A percentile compares a stretch with the other conserved stretches of the same genome.
Conservation (phyloP, 2,797 vertebrate genomes). For the Scomberomorus guttatus region DNA sequence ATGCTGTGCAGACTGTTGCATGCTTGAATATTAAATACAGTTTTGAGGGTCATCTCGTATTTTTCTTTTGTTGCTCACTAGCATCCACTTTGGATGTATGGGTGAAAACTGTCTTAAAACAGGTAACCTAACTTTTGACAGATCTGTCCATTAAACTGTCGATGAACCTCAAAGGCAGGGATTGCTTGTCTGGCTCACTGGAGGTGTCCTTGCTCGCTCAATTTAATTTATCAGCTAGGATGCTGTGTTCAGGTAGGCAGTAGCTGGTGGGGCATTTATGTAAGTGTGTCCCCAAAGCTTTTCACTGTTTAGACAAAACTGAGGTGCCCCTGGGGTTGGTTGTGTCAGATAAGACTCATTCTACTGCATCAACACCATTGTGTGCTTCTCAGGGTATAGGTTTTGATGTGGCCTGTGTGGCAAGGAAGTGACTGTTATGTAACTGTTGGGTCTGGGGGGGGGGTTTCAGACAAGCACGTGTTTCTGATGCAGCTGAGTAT, state of each 20-base stretch:
- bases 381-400: slow-evolving; percentile 20
- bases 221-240: slow-evolving; percentile 7
- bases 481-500: slow-evolving; percentile 50
- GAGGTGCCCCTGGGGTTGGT: not conserved
- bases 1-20: not conserved
- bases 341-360: slow-evolving; percentile 6
- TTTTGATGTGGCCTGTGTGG: slow-evolving; percentile 33
- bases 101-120: not conserved
- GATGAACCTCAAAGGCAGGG: not conserved
- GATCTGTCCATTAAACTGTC: not conserved
- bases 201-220: slow-evolving; percentile 4
- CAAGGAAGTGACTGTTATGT: slow-evolving; percentile 43
- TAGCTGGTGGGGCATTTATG: not conserved
- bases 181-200: not conserved
- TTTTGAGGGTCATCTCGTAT: not conserved
- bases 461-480: slow-evolving; percentile 49
- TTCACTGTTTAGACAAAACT: not conserved
- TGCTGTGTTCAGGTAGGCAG: slow-evolving; percentile 6
- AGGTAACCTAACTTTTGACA: not conserved
- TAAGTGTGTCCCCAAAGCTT: slow-evolving; percentile 4
- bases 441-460: slow-evolving; percentile 39
- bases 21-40: not conserved
- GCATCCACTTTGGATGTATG: not conserved
- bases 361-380: not conserved
- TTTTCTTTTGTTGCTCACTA: not conserved